Evolutionary conservation across 1,140 invertebrate genomes (phyloP).

Genomic region (Atta cephalotes): DNA sequence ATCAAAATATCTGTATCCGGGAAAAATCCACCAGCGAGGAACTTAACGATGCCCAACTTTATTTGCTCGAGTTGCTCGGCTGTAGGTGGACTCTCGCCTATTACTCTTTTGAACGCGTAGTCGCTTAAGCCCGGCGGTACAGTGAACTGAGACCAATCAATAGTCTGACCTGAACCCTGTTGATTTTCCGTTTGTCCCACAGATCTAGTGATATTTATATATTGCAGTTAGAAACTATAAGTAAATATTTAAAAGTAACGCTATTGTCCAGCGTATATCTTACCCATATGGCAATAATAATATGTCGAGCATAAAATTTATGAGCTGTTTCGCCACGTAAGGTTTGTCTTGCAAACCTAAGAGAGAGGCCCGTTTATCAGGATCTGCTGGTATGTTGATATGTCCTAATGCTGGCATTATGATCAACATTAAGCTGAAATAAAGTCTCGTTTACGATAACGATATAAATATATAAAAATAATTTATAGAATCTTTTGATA

Average conservation of each 20-base stretch:
- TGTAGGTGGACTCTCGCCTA: conserved; percentile 90
- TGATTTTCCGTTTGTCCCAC: conserved; percentile 79
- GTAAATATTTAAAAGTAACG: conserved; percentile 29
- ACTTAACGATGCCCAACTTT: conserved; percentile 94
- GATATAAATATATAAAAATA: background rate
- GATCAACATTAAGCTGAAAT: conserved; percentile 91
- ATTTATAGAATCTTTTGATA: background rate
- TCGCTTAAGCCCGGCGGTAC: conserved; percentile 93
- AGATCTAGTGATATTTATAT: conserved; percentile 57
- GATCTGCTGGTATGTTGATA: conserved; percentile 89
- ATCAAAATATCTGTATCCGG: conserved; percentile 91
- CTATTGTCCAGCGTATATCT: conserved; percentile 69
- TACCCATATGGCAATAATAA: conserved; percentile 95
- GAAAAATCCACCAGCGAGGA: conserved; percentile 92
- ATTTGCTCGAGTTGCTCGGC: conserved; percentile 94
- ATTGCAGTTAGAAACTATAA: conserved; percentile 29
- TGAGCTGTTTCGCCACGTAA: conserved; percentile 89
- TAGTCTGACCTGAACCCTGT: conserved; percentile 75
- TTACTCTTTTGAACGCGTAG: conserved; percentile 92
- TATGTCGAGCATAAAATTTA: conserved; percentile 93
- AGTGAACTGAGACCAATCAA: conserved; percentile 86
- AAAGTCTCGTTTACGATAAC: conserved; percentile 14
- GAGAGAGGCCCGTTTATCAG: conserved; percentile 88
- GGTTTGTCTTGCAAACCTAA: conserved; percentile 88
- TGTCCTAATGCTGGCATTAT: conserved; percentile 93